These are phyloP conservation scores for Urosaurus nigricauda DNA, from an alignment of 2,797 vertebrate genomes.

Conservation along the genomic window DNA sequence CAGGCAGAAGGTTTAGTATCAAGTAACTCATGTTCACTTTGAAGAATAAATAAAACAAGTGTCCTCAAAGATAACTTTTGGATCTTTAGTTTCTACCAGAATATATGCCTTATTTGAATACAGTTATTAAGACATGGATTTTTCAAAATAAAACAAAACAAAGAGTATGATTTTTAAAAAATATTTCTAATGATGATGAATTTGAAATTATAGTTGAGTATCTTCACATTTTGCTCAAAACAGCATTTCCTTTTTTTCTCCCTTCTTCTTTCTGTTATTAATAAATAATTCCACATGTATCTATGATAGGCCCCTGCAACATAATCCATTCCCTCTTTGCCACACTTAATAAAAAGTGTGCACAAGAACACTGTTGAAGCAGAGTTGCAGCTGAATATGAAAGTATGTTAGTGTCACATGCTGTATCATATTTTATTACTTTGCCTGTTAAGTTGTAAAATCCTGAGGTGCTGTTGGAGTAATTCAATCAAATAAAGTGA, in stretches of 20 bases:
- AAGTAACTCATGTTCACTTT: not conserved
- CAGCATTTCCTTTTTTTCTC: not conserved
- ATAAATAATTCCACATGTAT: conserved; percentile 13
- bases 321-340: conserved; percentile 26
- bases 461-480: conserved; percentile 54
- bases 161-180: not conserved
- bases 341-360: not conserved
- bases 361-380: conserved; percentile 20
- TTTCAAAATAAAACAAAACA: too few species aligned
- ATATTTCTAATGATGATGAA: conserved; percentile 42
- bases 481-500: conserved; percentile 71
- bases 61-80: not conserved
- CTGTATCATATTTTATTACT: conserved; percentile 50
- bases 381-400: conserved; percentile 16
- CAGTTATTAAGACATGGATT: not conserved
- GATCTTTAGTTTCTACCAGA: not conserved
- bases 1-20: not conserved
- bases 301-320: not conserved
- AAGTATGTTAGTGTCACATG: conserved; percentile 36
- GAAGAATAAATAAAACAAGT: not conserved
- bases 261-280: not conserved
- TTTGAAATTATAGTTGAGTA: not conserved
- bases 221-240: conserved; percentile 44
- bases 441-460: conserved; percentile 61
- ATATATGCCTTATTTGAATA: conserved; percentile 32